Evolutionary conservation across 2,797 vertebrate genomes (phyloP), one percentile per base, ranked within the genome.

Genomic region (Fistularia commersonii): DNA sequence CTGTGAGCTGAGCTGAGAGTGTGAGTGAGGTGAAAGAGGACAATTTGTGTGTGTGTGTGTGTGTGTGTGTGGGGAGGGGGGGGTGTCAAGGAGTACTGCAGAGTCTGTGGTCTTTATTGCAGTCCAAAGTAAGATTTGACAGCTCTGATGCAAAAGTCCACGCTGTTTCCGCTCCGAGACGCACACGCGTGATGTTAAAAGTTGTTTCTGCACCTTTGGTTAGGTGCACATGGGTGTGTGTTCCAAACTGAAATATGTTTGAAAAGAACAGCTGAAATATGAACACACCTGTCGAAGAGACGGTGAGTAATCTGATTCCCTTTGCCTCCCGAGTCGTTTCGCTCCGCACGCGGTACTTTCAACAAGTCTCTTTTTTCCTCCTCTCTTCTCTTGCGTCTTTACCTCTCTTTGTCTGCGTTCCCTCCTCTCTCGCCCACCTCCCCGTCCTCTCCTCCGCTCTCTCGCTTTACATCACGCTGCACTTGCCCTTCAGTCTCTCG

Each of bases 401-500:
- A 23, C 23, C 23, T 23, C 23, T 23, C 23, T 23, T 23, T 13
- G 44, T 69, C 33, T 70, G 53, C 66, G 76, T 66, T 58, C 37
- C 57, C 46, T 44, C 46, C 42, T 54, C 45, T 41, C 38, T 52
- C 40, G 52, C 45, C 57, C 54, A 34, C 42, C 50, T 9, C 36
- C 48, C 63, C 56, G 33, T 48, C 53, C 12, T 32, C 45, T 5
- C 39, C 33, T 43, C 41, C 41, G 11, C 9, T 40, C 37, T 41
- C 37, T 58, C 61, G 37, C 64, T 89, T 37, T 93, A 98, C 96
- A 98, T 98, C 76, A 98, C 70, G 75, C 87, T 89, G 83, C 96
- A 98, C 77, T 98, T 98, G 32, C 94, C 95, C 91, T 95, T 96
- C 88, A 95, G 89, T 88, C 94, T 95, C 83, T 97, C 95, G 48